These are phyloP conservation scores for Caranx melampygus DNA, from an alignment of 2,113 vertebrate genomes.

Conservation along the genomic window DNA sequence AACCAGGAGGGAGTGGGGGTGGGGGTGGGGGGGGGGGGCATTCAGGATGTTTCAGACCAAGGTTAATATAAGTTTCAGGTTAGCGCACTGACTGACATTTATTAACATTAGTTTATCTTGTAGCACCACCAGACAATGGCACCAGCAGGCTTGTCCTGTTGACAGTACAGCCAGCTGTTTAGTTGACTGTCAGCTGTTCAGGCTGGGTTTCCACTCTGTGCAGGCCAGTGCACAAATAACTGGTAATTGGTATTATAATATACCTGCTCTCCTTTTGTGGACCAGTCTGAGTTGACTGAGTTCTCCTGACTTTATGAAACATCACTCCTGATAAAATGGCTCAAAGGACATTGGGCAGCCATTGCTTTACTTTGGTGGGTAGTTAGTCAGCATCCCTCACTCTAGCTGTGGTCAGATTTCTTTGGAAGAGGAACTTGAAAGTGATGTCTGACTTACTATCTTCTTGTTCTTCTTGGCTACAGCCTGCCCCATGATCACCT, in stretches of 20 bases:
- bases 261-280: no score
- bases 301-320: background rate
- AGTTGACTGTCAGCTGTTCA: background rate
- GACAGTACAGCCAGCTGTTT: conserved; percentile 12
- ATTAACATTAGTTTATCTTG: background rate
- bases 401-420: background rate
- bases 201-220: background rate
- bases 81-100: background rate
- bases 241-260: no score
- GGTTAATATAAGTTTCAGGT: background rate
- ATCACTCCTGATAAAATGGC: no score
- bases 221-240: background rate
- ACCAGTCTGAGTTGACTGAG: background rate
- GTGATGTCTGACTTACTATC: background rate
- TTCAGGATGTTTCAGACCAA: background rate
- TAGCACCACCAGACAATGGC: background rate
- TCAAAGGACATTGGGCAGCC: no score
- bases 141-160: background rate
- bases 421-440: background rate
- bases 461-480: conserved; percentile 1
- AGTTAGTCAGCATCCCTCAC: no score
- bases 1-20: background rate
- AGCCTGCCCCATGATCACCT: conserved; percentile 15
- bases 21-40: background rate
- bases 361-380: background rate